Conservation (phyloP, 2,113 vertebrate genomes). For the Jacana jacana region DNA sequence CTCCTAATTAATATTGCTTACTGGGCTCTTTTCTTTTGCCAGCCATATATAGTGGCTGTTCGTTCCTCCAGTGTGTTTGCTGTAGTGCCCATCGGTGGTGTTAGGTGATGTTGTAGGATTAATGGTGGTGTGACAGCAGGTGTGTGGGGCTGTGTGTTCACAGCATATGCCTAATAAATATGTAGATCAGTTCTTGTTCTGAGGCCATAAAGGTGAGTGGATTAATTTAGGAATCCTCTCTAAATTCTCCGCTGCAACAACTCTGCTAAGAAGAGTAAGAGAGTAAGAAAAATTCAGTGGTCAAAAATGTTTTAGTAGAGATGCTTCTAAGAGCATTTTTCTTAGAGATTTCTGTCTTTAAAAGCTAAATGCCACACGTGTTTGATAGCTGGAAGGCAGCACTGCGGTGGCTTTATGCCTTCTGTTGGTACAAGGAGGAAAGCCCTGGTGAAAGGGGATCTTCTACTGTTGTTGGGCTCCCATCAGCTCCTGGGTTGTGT, state of each 20-base stretch:
- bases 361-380: rapidly evolving
- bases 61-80: not conserved
- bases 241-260: not conserved
- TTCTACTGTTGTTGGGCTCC: not conserved
- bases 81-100: not conserved
- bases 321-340: not conserved
- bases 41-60: not conserved
- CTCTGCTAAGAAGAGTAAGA: not conserved
- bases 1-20: not conserved
- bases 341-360: not conserved
- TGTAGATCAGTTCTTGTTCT: not conserved
- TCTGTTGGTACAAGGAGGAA: not conserved
- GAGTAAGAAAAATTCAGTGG: rapidly evolving
- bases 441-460: not conserved
- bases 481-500: not conserved
- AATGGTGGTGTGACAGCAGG: not conserved
- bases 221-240: not conserved
- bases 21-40: not conserved
- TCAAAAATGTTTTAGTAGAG: not conserved
- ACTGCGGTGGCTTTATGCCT: not conserved
- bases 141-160: not conserved
- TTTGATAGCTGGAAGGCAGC: not conserved
- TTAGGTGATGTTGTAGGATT: not conserved
- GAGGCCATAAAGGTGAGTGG: not conserved
- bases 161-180: not conserved